These are phyloP conservation scores for Alauda arvensis DNA, from an alignment of 2,797 vertebrate genomes.

Conservation along the genomic window DNA sequence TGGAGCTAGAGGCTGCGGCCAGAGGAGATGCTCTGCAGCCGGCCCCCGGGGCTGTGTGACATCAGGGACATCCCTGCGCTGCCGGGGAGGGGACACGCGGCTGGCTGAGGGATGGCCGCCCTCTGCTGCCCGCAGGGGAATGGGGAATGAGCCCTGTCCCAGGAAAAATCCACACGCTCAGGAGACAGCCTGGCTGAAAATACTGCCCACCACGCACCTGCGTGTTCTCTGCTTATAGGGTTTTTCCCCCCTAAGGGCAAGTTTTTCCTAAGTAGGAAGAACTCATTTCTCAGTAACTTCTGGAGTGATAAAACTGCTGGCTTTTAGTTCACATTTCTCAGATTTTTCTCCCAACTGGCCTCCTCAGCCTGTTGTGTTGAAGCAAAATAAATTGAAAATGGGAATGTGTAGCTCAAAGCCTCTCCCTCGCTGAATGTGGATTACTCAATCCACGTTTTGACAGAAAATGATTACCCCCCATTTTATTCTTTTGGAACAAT, in stretches of 20 bases:
- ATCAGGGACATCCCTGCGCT: neutral
- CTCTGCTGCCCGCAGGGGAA: conserved; percentile 7
- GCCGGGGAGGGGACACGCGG: neutral
- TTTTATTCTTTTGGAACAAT: neutral
- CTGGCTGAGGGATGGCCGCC: neutral
- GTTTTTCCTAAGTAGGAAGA: neutral
- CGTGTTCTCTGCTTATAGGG: neutral
- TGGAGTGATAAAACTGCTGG: neutral
- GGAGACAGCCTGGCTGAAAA: neutral
- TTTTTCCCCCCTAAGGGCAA: neutral
- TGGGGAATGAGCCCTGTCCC: neutral
- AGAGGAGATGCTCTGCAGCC: no score
- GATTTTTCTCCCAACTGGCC: neutral
- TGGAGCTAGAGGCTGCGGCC: neutral
- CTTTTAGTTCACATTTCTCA: neutral
- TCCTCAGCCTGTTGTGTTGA: neutral
- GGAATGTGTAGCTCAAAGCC: neutral
- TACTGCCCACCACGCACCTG: rapidly evolving
- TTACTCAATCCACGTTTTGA: neutral
- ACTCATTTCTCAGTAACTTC: neutral
- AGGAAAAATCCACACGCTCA: neutral
- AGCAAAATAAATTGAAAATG: neutral
- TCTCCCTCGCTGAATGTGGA: neutral
- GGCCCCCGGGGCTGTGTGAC: neutral
- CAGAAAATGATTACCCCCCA: neutral